Conservation (phyloP, 2,797 vertebrate species). For the Enteromius unitaeniatus region DNA sequence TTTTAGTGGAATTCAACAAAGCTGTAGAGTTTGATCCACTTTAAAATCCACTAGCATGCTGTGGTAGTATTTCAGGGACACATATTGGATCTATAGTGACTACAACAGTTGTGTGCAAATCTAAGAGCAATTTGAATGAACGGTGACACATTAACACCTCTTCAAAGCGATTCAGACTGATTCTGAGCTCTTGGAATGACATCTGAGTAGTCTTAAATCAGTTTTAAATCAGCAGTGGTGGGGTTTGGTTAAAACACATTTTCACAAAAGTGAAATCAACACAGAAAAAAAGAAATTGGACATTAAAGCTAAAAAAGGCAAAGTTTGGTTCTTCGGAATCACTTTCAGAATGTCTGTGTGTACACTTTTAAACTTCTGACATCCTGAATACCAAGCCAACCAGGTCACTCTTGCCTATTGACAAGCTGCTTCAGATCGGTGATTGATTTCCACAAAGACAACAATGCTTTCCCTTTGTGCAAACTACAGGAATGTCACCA, state of each 20-base stretch:
- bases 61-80: background rate
- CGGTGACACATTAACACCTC: background rate
- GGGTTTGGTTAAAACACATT: background rate
- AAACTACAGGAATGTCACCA: conserved; percentile 47
- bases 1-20: conserved; percentile 4
- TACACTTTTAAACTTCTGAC: conserved; percentile 24
- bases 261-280: background rate
- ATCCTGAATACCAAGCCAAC: conserved; percentile 12
- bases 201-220: background rate
- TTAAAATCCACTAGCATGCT: background rate
- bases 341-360: background rate
- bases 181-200: no score
- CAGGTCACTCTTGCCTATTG: conserved; percentile 25
- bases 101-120: background rate
- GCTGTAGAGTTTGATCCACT: conserved; percentile 1
- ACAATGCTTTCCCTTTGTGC: conserved; percentile 38
- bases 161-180: background rate
- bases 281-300: background rate
- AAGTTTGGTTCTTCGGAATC: background rate
- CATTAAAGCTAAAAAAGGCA: background rate
- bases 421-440: conserved; percentile 1
- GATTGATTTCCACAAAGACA: conserved; percentile 46
- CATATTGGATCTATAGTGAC: background rate
- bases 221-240: background rate
- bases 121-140: background rate